Evolutionary conservation across 2,113 vertebrate genomes (phyloP), one percentile per base, ranked within the genome.

Genomic region (Sapajus apella): DNA sequence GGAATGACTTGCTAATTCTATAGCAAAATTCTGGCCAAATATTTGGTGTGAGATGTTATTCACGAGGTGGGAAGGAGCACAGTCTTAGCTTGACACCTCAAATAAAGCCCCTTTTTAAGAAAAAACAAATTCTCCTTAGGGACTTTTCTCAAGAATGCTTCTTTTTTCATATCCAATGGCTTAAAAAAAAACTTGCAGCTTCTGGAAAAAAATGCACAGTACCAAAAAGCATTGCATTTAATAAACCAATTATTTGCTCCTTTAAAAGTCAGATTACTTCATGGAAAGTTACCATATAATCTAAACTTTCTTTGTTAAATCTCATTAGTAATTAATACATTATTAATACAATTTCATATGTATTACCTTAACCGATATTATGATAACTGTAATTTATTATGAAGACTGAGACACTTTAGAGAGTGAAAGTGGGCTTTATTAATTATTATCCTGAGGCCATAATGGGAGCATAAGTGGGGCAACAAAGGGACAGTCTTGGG

Each of bases 191-290:
- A 68, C 75, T 17, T 90, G 6, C 35, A 94, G 10, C 76, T 95
- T 37, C 16, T 90, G 35, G 10, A 70, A 94, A 80, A 6, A 84
- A 8, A 9, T 92, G 3, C 8, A 92, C 91, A 93, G 76, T 81
- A 72, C 50, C 11, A 81, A 61, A 80, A 56, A 50, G 17, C 3
- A 82, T 70, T 94, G 76, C 25, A 64, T 85, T 96, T 95, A 82
- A 43, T 89, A 87, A 55, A 50, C 10, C 35, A 47, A 79, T 97
- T 89, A 66, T 58, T 4, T 56, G 7, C 2, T 20, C 27, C 37
- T 86, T 90, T 93, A 75, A 75, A 97, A 81, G 16, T 76, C 14
- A 90, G 77, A 37, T 91, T 88, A 80, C 61, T 93, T 89, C 4
- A 45, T 94, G 30, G 37, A 90, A 89, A 92, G 18, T 66, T 87